Conservation (phyloP, 2,113 vertebrate genomes). For the Psophia crepitans region DNA sequence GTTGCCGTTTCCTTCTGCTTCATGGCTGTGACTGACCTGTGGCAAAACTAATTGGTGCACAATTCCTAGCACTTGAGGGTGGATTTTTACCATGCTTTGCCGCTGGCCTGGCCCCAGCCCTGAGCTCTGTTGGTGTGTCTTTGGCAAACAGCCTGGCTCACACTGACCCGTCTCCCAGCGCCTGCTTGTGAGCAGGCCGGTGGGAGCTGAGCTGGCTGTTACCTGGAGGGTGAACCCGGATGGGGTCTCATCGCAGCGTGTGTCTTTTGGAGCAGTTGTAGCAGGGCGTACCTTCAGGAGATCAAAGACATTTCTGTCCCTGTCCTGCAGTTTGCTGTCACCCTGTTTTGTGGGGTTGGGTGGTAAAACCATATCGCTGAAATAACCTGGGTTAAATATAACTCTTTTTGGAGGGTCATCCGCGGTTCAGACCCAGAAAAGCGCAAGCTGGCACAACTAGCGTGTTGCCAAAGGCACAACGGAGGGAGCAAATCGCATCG, state of each 20-base stretch:
- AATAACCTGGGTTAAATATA: not conserved
- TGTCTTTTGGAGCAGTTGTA: not conserved
- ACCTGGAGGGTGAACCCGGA: not conserved
- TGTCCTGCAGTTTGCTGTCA: not conserved
- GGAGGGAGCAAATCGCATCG: fast-evolving
- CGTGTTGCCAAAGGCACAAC: not conserved
- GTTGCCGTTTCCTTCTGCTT: not conserved
- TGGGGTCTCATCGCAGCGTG: fast-evolving
- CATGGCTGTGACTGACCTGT: not conserved
- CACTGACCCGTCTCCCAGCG: not conserved
- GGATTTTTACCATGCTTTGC: not conserved
- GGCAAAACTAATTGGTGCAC: not conserved
- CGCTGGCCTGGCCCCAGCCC: not conserved
- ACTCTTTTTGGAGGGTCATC: not conserved
- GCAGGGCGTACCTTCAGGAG: not conserved
- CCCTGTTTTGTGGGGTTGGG: not conserved
- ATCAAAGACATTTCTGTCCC: not conserved
- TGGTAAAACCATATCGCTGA: not conserved
- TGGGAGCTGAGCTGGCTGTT: not conserved
- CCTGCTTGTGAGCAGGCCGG: not conserved
- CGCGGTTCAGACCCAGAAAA: not conserved
- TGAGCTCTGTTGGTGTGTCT: not conserved
- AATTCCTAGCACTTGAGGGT: not conserved
- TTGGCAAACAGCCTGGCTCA: not conserved
- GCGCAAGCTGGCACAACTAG: not conserved